Base-by-base conservation (phyloP, 1,140 invertebrate species). In the Gonatopus flavifemur region DNA sequence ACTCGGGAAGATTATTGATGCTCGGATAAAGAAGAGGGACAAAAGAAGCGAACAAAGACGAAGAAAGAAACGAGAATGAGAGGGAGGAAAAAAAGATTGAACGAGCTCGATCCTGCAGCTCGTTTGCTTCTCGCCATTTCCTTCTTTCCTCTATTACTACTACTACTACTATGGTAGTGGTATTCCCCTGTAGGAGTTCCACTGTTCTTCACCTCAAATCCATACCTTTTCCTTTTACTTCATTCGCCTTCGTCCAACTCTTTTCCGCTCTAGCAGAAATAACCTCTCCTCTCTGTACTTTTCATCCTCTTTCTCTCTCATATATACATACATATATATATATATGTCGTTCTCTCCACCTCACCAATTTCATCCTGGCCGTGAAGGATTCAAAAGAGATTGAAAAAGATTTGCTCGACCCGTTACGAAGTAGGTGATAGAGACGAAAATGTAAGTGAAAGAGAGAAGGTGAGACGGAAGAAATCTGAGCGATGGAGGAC, bases 371-470 rank as follows among this genome's bases (percentile, higher is more conserved):
- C 55, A 32, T 48, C 41, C 36, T 49, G 40, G 56, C 46, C 41
- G 52, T 62, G 55, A 63, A 63, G 59, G 60, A 63, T 62, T 62
- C 59, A 54, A 54, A 58, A 63, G 55, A 63, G 60, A 63, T 62
- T 58, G 60, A 63, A 54, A 63, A 63, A 63, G 59, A 63, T 63
- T 63, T 62, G 60, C 55, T 51, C 48, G 60, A 39, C 28, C 49
- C 22, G 47, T 37, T 39, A 36, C 31, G 41, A 49, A 43, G 46
- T 40, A 57, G 52, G 32, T 50, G 28, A 31, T 28, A 39, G 32
- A 45, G 15, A 25, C 15, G 49, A 13, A 32, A 22, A 35, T 30
- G 15, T 13, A 20, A 33, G 43, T 21, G 42, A 30, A 7, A 16
- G 31, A 25, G 13, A 20, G 20, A 9, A 10, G 18, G 13, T 42